A percentile compares a stretch with the other conserved stretches of the same genome.
phyloP scores from a whole-genome alignment of 2,888 invertebrate species.

The Steromphala cineraria region DNA sequence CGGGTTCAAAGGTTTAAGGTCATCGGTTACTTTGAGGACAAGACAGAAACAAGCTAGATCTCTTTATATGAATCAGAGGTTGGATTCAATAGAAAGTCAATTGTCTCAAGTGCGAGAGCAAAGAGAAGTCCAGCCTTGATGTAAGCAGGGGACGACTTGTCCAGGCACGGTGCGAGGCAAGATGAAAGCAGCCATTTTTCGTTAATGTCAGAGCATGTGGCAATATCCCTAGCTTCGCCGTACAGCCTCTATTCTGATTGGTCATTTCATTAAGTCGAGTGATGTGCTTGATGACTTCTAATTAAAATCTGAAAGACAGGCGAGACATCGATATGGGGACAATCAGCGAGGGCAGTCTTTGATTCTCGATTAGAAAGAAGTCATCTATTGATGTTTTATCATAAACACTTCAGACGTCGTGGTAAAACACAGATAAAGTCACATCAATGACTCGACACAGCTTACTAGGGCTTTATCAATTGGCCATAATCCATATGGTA shows the following conservation, averaged over 20 bases:
- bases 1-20: too few species aligned
- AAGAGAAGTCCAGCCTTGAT: not conserved
- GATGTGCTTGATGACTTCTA: not conserved
- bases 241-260: not conserved
- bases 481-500: not conserved
- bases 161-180: not conserved
- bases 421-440: not conserved
- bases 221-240: not conserved
- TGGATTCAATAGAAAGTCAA: not conserved
- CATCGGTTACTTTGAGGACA: too few species aligned
- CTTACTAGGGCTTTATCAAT: not conserved
- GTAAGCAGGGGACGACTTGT: not conserved
- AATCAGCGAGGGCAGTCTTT: not conserved
- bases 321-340: not conserved
- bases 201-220: not conserved
- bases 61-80: not conserved
- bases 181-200: not conserved
- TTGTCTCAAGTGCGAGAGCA: not conserved
- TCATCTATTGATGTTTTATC: conserved; percentile 1
- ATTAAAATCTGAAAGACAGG: not conserved
- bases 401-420: not conserved
- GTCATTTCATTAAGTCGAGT: not conserved
- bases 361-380: not conserved
- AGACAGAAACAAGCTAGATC: not conserved
- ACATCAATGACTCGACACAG: not conserved